These are phyloP conservation scores for Alcedo quadribrachys DNA, from an alignment of 2,797 vertebrate species.

Conservation along the genomic window DNA sequence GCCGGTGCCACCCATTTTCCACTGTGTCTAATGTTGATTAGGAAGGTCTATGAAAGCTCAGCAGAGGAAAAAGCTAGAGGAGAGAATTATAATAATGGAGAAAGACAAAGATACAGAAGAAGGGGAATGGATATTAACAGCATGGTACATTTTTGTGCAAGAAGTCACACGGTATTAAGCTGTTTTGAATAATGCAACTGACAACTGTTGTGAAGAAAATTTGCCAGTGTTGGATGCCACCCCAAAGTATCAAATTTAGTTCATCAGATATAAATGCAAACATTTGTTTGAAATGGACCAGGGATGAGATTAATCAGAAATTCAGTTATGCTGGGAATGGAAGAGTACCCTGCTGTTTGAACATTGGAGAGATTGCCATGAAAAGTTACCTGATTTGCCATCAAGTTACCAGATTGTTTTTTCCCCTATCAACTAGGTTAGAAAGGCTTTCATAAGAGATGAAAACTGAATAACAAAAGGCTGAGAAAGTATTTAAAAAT, in stretches of 20 bases:
- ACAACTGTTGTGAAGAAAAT: conserved; percentile 8
- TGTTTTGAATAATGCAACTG: conserved; percentile 18
- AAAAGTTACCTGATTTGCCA: not conserved
- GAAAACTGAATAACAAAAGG: not conserved
- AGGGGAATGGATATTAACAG: conserved; percentile 16
- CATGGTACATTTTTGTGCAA: not conserved
- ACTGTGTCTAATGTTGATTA: conserved; percentile 43
- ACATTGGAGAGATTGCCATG: not conserved
- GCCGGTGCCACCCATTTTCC: conserved; percentile 13
- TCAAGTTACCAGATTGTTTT: not conserved
- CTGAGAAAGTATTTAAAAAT: not conserved
- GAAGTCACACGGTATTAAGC: not conserved
- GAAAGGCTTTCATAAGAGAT: not conserved
- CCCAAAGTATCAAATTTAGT: not conserved
- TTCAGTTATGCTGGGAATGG: not conserved
- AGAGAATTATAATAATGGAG: conserved; percentile 33
- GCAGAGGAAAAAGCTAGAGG: conserved; percentile 34
- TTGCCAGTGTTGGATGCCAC: not conserved
- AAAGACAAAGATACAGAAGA: conserved; percentile 39
- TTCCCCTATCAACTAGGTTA: not conserved
- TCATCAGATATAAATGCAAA: not conserved
- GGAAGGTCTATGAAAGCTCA: conserved; percentile 63
- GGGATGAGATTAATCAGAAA: not conserved
- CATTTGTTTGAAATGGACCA: not conserved
- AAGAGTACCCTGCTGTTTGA: not conserved